Evolutionary conservation across 2,888 invertebrate genomes (phyloP), one percentile per base, ranked within the genome.

Genomic region (Quadroppia sp.): DNA sequence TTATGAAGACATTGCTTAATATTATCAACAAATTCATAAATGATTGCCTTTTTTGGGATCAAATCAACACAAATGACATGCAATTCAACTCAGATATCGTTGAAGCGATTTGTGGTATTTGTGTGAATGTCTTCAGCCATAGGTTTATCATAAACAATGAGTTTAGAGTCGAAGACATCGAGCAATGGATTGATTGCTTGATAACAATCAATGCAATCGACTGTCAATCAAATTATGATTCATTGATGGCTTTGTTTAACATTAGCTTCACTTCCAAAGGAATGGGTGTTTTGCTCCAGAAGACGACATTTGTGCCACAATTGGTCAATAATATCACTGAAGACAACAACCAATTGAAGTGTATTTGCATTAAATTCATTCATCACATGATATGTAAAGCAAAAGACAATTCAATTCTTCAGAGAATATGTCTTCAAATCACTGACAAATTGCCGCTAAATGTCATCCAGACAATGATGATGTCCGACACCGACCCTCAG

Each of bases 161-260:
- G 25, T 7, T 53, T 13, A 2, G 15, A 3, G 1, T 53, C 53
- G 23, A 53, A 20, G 53, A 53, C 25, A 23, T 20, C 23, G 23
- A 53, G 7, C 53, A 53, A 53, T 53, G 53, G 53, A 53, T 53
- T 23, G 25, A 53, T 53, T 53, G 23, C 17, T 20, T 53, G 20
- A 20, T 53, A 7, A 17, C 53, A 7, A 17, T 53, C 53, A 2
- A 53, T 6, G 13, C 6, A 11, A 25, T 53, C 23, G 53, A 53
- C 53, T 3, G 1, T 20, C 53, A 25, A 13, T 53, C 17, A 20
- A 11, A 23, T 20, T 1, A 6, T 1, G 25, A 53, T 23, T 11
- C 53, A 7, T 53, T 53, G 23, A 53, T 20, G 53, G 53, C 53
- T 53, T 53, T 53, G 53, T 20, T 53, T 25, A 53, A 53, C 17